Evolutionary conservation across 2,797 vertebrate genomes (phyloP), one percentile per base, ranked within the genome.

Genomic region (Momotus momota): DNA sequence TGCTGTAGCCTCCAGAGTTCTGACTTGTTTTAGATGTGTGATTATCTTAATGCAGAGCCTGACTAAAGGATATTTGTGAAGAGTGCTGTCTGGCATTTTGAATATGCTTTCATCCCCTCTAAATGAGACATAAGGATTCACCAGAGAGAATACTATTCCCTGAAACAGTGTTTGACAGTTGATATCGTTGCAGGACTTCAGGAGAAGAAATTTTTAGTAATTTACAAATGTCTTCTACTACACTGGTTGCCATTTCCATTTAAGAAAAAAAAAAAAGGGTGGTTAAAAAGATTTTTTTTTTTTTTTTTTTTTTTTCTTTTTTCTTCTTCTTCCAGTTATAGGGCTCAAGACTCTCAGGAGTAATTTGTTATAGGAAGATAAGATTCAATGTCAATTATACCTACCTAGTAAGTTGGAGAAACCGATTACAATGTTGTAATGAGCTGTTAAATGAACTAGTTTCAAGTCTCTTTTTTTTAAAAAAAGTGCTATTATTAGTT

Each of bases 291-390:
- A 5, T 33, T 54, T 35, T 35, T 35, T 2, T 31, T 48, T 25
- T 1, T 1, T 33, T 33, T 54, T 35, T 35, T 35, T 2, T 31
- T 48, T 25, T 1, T 1, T 33, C n/a, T 7, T 69, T 2, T 2
- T 40, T 54, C 29, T 54, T 19, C 31, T 45, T 11, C 66, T 38
- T 45, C 16, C 21, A 45, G 9, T 41, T 79, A 17, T 23, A 46
- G 6, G 33, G 5, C 16, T 89, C 4, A 22, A 91, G 48, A 64
- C 15, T 45, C n/a, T 54, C 10, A 71, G 52, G 33, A 67, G 3
- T 48, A 64, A 48, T 51, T 87, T 77, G 19, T 62, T 81, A n/a
- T 6, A 77, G 46, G 25, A 58, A 52, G 25, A 43, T 58, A 54
- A 85, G n/a, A 41, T 72, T 79, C 51, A 58, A 43, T 21, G 7